Evolutionary conservation across 2,888 invertebrate genomes (phyloP).

Genomic region (Tridacna crocea): DNA sequence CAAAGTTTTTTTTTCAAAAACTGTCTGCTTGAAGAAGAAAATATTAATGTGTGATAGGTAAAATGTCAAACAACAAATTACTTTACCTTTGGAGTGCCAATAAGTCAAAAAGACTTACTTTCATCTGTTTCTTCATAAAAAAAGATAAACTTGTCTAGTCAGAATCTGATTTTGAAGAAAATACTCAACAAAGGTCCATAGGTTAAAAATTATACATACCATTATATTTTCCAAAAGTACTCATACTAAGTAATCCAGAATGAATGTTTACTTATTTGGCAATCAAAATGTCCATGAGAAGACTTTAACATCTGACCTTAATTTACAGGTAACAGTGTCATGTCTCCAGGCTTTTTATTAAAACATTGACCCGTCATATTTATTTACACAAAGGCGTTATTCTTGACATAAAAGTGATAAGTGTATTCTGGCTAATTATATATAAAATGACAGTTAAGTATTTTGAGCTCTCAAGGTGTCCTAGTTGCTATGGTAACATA

Average conservation of each 20-base stretch:
- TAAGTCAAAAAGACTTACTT: too few species aligned
- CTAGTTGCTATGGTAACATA: conserved; percentile 5
- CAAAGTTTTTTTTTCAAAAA: too few species aligned
- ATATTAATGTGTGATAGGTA: too few species aligned
- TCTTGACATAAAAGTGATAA: conserved; percentile 10
- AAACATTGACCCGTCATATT: conserved; percentile 23
- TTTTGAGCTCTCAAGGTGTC: conserved; percentile 7
- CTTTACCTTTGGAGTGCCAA: too few species aligned
- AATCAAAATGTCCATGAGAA: neutral
- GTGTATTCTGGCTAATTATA: conserved; percentile 11
- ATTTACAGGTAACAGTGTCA: neutral
- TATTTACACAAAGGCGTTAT: conserved; percentile 31
- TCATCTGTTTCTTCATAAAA: too few species aligned
- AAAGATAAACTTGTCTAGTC: too few species aligned
- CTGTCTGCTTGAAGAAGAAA: too few species aligned
- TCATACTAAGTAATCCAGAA: conserved; percentile 9
- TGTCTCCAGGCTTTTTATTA: conserved; percentile 9
- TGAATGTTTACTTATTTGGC: conserved; percentile 24
- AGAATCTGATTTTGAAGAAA: too few species aligned
- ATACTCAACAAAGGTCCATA: too few species aligned
- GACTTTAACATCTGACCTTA: conserved; percentile 11
- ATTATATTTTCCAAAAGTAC: neutral
- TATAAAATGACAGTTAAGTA: conserved; percentile 8
- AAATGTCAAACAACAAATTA: too few species aligned
- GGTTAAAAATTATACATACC: neutral